Conservation (phyloP, 1,140 invertebrate species). For the Melitaea cinxia region DNA sequence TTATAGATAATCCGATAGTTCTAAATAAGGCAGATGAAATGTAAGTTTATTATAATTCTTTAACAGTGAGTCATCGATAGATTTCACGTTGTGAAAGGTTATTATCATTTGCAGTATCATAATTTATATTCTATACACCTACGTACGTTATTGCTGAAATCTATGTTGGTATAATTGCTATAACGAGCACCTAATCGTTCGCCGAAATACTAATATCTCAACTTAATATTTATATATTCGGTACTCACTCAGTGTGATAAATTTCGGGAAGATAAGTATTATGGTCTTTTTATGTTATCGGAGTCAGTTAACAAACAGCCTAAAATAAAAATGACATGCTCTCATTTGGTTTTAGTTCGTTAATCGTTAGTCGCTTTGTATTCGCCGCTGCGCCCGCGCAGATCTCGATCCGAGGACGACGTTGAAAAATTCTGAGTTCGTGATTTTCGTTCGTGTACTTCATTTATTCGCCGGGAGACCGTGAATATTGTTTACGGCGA, state of each 20-base stretch:
- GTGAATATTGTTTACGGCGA: constrained; percentile 69
- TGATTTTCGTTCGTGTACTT: constrained; percentile 76
- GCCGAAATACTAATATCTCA: not conserved
- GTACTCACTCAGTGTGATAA: not conserved
- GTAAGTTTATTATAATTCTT: constrained; percentile 33
- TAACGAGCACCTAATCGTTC: not conserved
- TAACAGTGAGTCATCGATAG: constrained; percentile 28
- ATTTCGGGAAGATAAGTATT: not conserved
- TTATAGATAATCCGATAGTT: constrained; percentile 33
- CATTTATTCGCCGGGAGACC: constrained; percentile 67
- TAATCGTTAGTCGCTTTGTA: constrained; percentile 69
- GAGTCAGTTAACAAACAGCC: constrained; percentile 45
- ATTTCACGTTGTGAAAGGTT: constrained; percentile 24
- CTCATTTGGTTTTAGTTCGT: constrained; percentile 67
- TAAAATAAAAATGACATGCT: constrained; percentile 62
- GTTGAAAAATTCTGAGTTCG: constrained; percentile 76
- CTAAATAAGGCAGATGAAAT: constrained; percentile 30
- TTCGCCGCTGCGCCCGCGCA: constrained; percentile 54
- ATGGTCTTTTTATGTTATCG: constrained; percentile 23
- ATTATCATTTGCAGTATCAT: constrained; percentile 18
- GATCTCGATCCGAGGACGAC: constrained; percentile 65
- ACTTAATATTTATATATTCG: not conserved
- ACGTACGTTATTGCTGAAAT: constrained; percentile 9
- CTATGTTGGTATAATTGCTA: constrained; percentile 15
- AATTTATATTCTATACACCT: constrained; percentile 10